Conservation (phyloP, 2,888 invertebrate species). For the Trichopoda pennipes region DNA sequence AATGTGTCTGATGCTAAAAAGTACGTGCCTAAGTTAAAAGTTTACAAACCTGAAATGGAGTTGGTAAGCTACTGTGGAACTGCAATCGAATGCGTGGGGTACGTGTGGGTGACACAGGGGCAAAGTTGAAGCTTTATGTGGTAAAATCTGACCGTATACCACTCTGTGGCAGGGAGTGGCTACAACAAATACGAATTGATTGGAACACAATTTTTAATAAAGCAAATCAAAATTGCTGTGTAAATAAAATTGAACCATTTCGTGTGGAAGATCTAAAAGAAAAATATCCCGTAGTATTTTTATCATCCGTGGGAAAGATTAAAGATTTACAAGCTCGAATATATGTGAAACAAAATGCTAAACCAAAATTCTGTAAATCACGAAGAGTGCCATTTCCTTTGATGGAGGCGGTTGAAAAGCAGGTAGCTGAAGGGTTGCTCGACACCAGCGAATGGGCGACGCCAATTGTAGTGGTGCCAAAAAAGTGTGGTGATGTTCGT, state of each 20-base stretch:
- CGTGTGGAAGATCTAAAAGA: slow-evolving; percentile 14
- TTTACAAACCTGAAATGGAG: slow-evolving; percentile 35
- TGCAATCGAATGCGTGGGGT: slow-evolving; percentile 27
- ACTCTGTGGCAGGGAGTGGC: slow-evolving; percentile 24
- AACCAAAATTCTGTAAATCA: slow-evolving; percentile 1
- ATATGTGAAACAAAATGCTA: slow-evolving; percentile 9
- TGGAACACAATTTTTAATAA: slow-evolving; percentile 18
- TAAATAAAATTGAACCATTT: slow-evolving; percentile 20
- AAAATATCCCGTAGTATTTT: slow-evolving; percentile 19
- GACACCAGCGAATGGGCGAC: slow-evolving; percentile 18
- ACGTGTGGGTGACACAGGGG: slow-evolving; percentile 20
- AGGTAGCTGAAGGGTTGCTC: slow-evolving; percentile 12
- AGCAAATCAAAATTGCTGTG: slow-evolving; percentile 8
- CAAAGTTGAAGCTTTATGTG: neutral
- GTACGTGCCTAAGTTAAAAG: slow-evolving; percentile 24
- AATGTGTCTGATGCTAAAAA: slow-evolving; percentile 29
- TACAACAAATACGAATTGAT: slow-evolving; percentile 25
- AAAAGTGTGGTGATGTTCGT: slow-evolving; percentile 2
- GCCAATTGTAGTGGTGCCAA: neutral
- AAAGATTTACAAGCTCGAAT: slow-evolving; percentile 22
- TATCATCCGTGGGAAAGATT: slow-evolving; percentile 9
- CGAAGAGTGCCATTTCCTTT: slow-evolving; percentile 7
- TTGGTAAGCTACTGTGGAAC: slow-evolving; percentile 44
- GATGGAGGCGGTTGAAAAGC: slow-evolving; percentile 10
- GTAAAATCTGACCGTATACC: slow-evolving; percentile 19